Percentiles rank a stretch among this genome's conserved stretches.
phyloP scores from a whole-genome alignment of 53 echinoderm and acorn worm genomes.

The Mesocentrotus franciscanus region DNA sequence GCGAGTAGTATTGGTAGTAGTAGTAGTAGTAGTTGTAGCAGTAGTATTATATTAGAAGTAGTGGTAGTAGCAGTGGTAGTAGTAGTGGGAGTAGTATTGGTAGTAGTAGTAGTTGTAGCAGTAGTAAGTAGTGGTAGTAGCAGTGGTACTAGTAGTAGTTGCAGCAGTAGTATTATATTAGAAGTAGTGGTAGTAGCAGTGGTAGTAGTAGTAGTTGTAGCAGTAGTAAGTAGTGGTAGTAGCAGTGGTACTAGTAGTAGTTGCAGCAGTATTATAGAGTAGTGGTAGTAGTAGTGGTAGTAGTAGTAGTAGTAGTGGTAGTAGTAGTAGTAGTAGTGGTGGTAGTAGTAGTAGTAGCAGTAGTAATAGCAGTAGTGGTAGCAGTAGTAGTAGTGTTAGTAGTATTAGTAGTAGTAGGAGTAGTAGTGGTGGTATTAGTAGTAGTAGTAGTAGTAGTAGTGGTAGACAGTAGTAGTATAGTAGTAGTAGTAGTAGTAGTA shows the following conservation, averaged over 20 bases:
- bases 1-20: too few species aligned
- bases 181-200: conserved; percentile 37
- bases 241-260: too few species aligned
- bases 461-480: too few species aligned
- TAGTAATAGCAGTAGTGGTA: too few species aligned
- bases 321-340: conserved; percentile 19
- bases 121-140: too few species aligned
- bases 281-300: too few species aligned
- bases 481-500: too few species aligned
- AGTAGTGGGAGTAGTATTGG: conserved; percentile 29
- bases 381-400: too few species aligned
- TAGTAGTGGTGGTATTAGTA: too few species aligned
- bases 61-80: conserved; percentile 32
- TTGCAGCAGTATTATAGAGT: too few species aligned
- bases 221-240: conserved; percentile 26
- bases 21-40: conserved; percentile 42
- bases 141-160: conserved; percentile 36
- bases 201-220: conserved; percentile 33
- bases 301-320: conserved; percentile 39
- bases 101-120: conserved; percentile 6
- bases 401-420: too few species aligned
- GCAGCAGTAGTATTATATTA: not conserved
- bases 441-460: too few species aligned
- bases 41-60: not conserved
- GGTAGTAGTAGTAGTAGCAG: conserved; percentile 46